These are phyloP conservation scores for Hoplostethus mediterraneus DNA, from an alignment of 2,797 vertebrate genomes.

Conservation along the genomic window DNA sequence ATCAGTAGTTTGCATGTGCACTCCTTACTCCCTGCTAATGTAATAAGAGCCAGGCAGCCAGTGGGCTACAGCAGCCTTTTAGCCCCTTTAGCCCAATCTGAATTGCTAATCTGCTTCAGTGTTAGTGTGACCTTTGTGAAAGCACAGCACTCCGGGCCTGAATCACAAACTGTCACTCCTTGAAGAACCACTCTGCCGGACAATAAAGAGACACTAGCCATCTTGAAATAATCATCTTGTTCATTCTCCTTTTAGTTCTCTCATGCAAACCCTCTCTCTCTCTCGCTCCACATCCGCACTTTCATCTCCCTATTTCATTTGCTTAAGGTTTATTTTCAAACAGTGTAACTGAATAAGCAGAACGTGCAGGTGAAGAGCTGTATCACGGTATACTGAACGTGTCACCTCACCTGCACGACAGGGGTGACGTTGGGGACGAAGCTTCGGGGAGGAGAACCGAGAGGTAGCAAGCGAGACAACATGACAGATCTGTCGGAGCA, in stretches of 20 bases:
- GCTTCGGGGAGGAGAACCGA: neutral
- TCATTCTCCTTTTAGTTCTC: conserved; percentile 23
- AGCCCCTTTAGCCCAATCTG: conserved; percentile 81
- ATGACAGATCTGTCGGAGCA: neutral
- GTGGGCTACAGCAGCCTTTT: conserved; percentile 75
- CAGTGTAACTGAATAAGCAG: neutral
- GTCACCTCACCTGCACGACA: neutral
- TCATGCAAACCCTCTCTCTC: conserved; percentile 7
- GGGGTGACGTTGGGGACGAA: neutral
- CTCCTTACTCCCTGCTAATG: conserved; percentile 73
- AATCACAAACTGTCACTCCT: conserved; percentile 71
- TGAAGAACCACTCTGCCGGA: conserved; percentile 62
- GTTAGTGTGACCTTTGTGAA: conserved; percentile 82
- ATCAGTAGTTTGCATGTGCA: conserved; percentile 64
- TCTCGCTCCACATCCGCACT: conserved; percentile 5
- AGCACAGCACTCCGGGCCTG: conserved; percentile 75
- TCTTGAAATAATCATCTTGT: conserved; percentile 45
- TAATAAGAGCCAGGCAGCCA: conserved; percentile 76
- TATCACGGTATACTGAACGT: neutral
- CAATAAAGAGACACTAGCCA: conserved; percentile 50
- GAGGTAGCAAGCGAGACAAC: neutral
- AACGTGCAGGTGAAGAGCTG: neutral
- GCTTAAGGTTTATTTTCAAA: conserved; percentile 2
- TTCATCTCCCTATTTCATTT: neutral
- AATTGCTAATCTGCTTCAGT: conserved; percentile 82